Evolutionary conservation across 2,113 vertebrate genomes (phyloP).

Genomic region (Ifrita kowaldi): DNA sequence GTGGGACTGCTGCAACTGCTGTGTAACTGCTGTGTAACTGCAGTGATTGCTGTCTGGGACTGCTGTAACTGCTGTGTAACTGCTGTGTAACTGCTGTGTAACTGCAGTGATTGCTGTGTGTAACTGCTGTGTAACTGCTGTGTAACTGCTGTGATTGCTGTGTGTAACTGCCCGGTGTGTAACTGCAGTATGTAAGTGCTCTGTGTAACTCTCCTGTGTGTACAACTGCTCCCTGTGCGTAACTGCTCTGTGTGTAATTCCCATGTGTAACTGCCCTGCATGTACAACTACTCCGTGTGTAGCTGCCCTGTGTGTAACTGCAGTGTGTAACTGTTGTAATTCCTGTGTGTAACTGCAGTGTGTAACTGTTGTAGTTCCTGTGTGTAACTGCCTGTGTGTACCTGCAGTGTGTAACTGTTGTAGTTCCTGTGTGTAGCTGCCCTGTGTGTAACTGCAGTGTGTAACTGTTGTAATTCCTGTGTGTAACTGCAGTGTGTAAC

Average conservation of each 20-base stretch:
- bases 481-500: background rate
- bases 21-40: background rate
- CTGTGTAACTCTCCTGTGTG: too few relatives aligned
- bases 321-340: background rate
- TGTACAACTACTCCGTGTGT: too few relatives aligned
- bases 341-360: background rate
- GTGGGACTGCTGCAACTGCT: background rate
- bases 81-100: background rate
- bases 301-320: background rate
- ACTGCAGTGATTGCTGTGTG: background rate
- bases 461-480: background rate
- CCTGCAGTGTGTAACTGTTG: too few relatives aligned
- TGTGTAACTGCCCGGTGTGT: background rate
- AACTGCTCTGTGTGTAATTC: too few relatives aligned
- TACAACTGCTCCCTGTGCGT: background rate
- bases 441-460: background rate
- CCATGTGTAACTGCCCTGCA: too few relatives aligned
- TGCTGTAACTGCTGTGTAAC: too few relatives aligned
- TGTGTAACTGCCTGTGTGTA: background rate
- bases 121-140: background rate
- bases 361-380: background rate
- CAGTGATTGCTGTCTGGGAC: background rate
- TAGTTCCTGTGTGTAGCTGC: background rate
- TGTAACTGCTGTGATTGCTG: background rate
- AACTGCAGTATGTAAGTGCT: too few relatives aligned